Evolutionary conservation across 2,113 vertebrate genomes (phyloP).

Genomic region (Pterocles orientalis): DNA sequence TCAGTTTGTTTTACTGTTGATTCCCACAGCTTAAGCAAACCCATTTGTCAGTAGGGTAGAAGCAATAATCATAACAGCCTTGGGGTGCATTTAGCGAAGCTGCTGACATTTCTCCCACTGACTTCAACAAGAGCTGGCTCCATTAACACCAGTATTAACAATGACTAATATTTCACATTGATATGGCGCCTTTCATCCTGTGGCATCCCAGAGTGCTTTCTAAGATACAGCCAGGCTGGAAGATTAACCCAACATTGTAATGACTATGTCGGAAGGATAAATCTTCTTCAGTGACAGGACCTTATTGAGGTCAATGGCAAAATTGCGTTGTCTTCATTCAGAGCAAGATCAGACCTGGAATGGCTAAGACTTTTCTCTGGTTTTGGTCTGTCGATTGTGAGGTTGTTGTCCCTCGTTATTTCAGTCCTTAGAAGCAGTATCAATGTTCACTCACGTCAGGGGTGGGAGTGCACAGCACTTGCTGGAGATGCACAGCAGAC

Average conservation of each 20-base stretch:
- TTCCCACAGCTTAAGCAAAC: conserved; percentile 53
- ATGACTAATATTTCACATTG: conserved; percentile 58
- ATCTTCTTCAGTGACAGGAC: conserved; percentile 50
- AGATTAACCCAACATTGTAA: conserved; percentile 64
- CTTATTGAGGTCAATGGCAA: conserved; percentile 61
- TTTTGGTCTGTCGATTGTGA: conserved; percentile 3
- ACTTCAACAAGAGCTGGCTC: conserved; percentile 19
- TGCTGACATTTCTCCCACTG: conserved; percentile 40
- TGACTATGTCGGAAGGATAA: conserved; percentile 62
- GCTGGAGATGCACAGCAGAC: not conserved
- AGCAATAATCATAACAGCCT: conserved; percentile 63
- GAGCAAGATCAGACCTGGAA: conserved; percentile 36
- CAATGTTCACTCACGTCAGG: not conserved
- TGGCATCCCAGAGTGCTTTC: conserved; percentile 63
- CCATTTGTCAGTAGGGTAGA: conserved; percentile 43
- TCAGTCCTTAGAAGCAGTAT: not conserved
- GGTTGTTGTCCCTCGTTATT: not conserved
- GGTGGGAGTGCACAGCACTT: not conserved
- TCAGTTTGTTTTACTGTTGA: conserved; percentile 42
- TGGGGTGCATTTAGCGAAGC: conserved; percentile 51
- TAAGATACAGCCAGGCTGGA: conserved; percentile 40
- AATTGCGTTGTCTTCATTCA: conserved; percentile 57
- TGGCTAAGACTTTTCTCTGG: not conserved
- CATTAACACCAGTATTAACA: conserved; percentile 64
- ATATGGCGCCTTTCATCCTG: conserved; percentile 43